Evolutionary conservation across 1,140 invertebrate genomes (phyloP).

Genomic region (Mesaphorura yosii): DNA sequence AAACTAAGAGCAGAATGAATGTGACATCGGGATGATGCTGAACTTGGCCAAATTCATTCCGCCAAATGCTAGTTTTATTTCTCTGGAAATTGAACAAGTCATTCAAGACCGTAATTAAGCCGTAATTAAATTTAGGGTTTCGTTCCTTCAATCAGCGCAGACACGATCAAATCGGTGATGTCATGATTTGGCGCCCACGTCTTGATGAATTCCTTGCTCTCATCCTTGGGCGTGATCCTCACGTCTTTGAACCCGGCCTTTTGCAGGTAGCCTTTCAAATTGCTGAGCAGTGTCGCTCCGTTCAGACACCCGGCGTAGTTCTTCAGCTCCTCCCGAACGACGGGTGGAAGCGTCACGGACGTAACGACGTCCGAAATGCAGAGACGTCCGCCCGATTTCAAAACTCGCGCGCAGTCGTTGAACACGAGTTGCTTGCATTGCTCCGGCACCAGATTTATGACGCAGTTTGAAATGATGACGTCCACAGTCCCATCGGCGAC

Average conservation of each 20-base stretch:
- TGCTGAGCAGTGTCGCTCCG: conserved; percentile 9
- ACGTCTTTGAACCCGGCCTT: conserved; percentile 9
- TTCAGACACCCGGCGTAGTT: conserved; percentile 14
- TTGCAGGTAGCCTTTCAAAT: conserved; percentile 4
- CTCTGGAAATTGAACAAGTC: too few relatives aligned
- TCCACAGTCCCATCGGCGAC: conserved; percentile 15
- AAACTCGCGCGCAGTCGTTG: conserved; percentile 9
- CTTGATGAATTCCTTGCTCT: conserved; percentile 14
- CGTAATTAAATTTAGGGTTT: too few relatives aligned
- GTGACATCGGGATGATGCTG: too few relatives aligned
- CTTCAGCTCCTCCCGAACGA: conserved; percentile 9
- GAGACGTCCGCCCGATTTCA: conserved; percentile 13
- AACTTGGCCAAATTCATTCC: too few relatives aligned
- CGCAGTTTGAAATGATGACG: conserved; percentile 21
- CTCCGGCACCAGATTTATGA: conserved; percentile 11
- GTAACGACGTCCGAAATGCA: conserved; percentile 20
- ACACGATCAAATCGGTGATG: conserved; percentile 10
- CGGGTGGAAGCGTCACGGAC: conserved; percentile 4
- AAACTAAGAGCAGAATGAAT: too few relatives aligned
- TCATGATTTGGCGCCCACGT: conserved; percentile 14
- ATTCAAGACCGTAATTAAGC: too few relatives aligned
- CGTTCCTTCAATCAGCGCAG: conserved; percentile 17
- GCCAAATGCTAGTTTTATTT: too few relatives aligned
- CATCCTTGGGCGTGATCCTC: conserved; percentile 11
- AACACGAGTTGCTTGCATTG: conserved; percentile 6